Evolutionary conservation across 2,888 invertebrate genomes (phyloP).

Genomic region (Philhelius pedissequus): DNA sequence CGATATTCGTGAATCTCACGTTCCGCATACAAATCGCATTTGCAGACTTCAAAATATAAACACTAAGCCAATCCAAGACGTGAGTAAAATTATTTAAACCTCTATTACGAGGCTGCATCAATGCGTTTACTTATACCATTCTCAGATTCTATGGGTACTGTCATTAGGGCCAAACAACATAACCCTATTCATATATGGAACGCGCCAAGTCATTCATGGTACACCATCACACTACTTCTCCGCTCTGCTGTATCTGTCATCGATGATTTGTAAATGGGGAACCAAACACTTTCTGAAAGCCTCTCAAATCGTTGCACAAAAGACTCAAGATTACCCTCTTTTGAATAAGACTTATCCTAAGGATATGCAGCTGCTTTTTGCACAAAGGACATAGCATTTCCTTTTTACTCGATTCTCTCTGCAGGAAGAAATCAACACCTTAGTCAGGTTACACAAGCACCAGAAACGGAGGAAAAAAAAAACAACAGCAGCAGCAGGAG

Average conservation of each 20-base stretch:
- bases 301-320: slow-evolving; percentile 55
- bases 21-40: slow-evolving; percentile 45
- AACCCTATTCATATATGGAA: slow-evolving; percentile 19
- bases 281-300: slow-evolving; percentile 50
- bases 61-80: slow-evolving; percentile 11
- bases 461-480: background rate
- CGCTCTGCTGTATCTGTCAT: slow-evolving; percentile 41
- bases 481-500: background rate
- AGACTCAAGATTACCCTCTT: slow-evolving; percentile 56
- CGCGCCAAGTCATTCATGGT: background rate
- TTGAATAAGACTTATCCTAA: slow-evolving; percentile 63
- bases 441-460: slow-evolving; percentile 3
- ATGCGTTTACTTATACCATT: background rate
- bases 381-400: slow-evolving; percentile 49
- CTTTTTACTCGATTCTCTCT: slow-evolving; percentile 20
- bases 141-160: background rate
- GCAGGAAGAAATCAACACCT: slow-evolving; percentile 55
- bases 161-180: slow-evolving; percentile 39
- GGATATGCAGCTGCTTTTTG: slow-evolving; percentile 59
- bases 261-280: slow-evolving; percentile 64
- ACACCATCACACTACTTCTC: background rate
- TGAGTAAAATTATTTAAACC: slow-evolving; percentile 32
- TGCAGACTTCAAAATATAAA: slow-evolving; percentile 31
- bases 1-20: slow-evolving; percentile 47
- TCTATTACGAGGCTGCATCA: background rate